Evolutionary conservation across 2,888 invertebrate species (phyloP), one percentile per base, ranked within the genome.

Genomic region (Microdon myrmicae): DNA sequence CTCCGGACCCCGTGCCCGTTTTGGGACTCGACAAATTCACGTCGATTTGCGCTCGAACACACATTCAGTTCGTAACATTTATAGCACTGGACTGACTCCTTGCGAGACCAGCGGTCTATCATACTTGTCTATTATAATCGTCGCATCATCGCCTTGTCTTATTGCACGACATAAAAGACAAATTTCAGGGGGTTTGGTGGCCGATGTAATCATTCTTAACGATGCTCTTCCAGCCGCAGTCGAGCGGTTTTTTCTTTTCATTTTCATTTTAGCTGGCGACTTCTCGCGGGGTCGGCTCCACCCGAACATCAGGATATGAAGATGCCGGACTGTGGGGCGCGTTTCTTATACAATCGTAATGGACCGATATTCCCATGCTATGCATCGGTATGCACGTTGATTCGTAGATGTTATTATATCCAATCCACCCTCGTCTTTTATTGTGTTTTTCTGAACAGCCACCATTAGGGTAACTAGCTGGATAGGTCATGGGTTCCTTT

Each of bases 331-430:
- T 20, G 16, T 10, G 16, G 23, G 17, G 29, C 22, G 10, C 10
- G 41, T 19, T 41, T 19, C 48, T 23, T 38, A 31, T 31, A 23
- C 9, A 17, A 17, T 38, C 29, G 17, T 28, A 29, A 17, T 29
- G 22, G 37, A 28, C 16, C 9, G 34, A 16, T 17, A n/a, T 34
- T 28, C 10, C 32, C 10, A 19, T 19, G 31, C 32, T n/a, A n/a
- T n/a, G n/a, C n/a, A n/a, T n/a, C n/a, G n/a, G n/a, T n/a, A n/a
- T 38, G 45, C 44, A 22, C 37, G 38, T 20, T 25, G 28, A 45
- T 37, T 54, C 32, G 25, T 32, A 54, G 39, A 54, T 39, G 29
- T 45, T 54, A 54, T 54, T 54, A 54, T 28, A 22, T 19, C 17
- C 32, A 26, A 32, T 25, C 19, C 26, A 2, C 3, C 3, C 14